Evolutionary conservation across 2,113 vertebrate genomes (phyloP).

Genomic region (Oncorhynchus clarkii): DNA sequence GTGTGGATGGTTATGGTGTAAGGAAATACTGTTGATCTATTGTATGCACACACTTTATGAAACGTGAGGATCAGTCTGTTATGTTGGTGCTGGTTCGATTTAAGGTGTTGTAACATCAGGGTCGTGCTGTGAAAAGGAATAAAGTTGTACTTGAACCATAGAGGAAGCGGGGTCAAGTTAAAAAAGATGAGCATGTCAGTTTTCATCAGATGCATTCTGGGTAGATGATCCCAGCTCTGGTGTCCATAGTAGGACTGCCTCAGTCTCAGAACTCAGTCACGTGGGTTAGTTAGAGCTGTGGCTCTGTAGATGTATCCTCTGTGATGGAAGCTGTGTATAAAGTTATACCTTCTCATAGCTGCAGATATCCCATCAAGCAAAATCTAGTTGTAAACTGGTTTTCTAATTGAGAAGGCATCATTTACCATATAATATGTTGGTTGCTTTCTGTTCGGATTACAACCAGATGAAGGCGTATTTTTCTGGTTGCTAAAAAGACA

Average conservation of each 20-base stretch:
- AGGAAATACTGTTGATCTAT: slow-evolving; percentile 5
- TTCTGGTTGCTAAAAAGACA: no score
- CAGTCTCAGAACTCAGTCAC: no score
- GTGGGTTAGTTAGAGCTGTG: neutral
- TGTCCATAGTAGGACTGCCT: no score
- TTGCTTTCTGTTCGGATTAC: no score
- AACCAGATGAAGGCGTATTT: no score
- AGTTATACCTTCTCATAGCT: neutral
- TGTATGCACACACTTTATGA: neutral
- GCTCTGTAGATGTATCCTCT: neutral
- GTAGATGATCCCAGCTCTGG: neutral
- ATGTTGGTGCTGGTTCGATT: neutral
- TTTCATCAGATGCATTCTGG: neutral
- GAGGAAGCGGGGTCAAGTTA: neutral
- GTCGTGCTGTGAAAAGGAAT: neutral
- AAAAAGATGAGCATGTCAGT: neutral
- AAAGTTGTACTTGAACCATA: neutral
- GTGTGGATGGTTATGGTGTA: neutral
- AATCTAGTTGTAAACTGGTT: no score
- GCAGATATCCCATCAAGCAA: no score
- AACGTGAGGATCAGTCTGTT: neutral
- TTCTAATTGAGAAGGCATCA: no score
- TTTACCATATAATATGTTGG: no score
- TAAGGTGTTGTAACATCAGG: neutral
- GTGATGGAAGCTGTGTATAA: neutral